phyloP scores from a whole-genome alignment of 2,888 invertebrate genomes.

The Antitype chi region DNA sequence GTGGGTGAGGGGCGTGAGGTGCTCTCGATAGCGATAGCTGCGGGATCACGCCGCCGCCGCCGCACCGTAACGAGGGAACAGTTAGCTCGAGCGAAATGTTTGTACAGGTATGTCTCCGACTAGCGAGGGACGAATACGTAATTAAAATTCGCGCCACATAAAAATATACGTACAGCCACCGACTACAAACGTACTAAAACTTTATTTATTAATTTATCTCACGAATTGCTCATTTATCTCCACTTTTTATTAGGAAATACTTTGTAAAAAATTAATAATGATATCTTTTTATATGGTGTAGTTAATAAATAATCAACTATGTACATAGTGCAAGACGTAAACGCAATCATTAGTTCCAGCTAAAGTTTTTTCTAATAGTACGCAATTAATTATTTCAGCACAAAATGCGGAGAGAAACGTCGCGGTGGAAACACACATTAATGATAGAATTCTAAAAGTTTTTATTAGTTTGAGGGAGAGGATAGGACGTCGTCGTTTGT shows the following conservation, averaged over 20 bases:
- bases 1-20: slow-evolving; percentile 59
- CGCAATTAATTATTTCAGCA: slow-evolving; percentile 29
- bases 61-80: slow-evolving; percentile 77
- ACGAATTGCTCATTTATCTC: slow-evolving; percentile 5
- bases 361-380: slow-evolving; percentile 39
- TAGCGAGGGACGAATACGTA: slow-evolving; percentile 59
- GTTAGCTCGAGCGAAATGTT: slow-evolving; percentile 75
- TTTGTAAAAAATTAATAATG: slow-evolving; percentile 10
- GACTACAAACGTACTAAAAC: slow-evolving; percentile 22
- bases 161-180: slow-evolving; percentile 16
- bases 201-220: slow-evolving; percentile 15
- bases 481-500: slow-evolving; percentile 50
- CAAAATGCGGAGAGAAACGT: slow-evolving; percentile 30
- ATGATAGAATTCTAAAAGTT: slow-evolving; percentile 58
- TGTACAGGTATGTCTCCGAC: slow-evolving; percentile 66
- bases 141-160: slow-evolving; percentile 55
- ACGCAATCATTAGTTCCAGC: slow-evolving; percentile 41
- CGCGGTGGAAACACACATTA: slow-evolving; percentile 35
- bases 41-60: slow-evolving; percentile 79
- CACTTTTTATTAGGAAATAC: slow-evolving; percentile 22
- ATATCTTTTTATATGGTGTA: slow-evolving; percentile 11
- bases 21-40: slow-evolving; percentile 82
- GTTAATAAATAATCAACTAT: slow-evolving; percentile 38
- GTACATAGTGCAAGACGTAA: slow-evolving; percentile 23
- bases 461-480: slow-evolving; percentile 49